Evolutionary conservation across 1,140 invertebrate species (phyloP), one percentile per base, ranked within the genome.

Genomic region (Drosophila pandora): DNA sequence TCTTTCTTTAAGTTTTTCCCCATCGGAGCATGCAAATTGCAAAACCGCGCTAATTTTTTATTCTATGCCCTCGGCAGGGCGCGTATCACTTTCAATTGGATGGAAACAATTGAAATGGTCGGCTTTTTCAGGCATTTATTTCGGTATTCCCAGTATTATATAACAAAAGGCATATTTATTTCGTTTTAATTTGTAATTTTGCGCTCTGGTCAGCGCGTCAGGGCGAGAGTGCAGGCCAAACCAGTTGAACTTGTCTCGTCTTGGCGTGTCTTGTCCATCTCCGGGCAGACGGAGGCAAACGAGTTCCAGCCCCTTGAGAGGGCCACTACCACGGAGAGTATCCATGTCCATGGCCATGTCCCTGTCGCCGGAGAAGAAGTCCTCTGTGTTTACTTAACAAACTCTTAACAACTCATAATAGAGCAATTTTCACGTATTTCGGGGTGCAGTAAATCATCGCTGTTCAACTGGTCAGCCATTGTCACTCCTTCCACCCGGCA

Each of bases 381-480:
- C 78, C 70, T 65, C 63, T 59, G 53, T 87, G 83, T 87, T 87
- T 87, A 88, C 84, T 87, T 73, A 88, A 69, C 62, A 61, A 83
- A 69, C 82, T 90, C 76, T 90, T 90, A 90, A 90, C 88, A 90
- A 88, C 88, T 84, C 88, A 90, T 90, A 90, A 90, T 90, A 90
- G 89, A 90, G 88, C 89, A 90, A 90, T 90, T 90, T 90, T 90
- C 87, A 90, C 87, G 87, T 90, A 84, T 76, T 63, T 85, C 79
- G 41, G 53, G 21, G 65, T 57, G 28, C 64, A 78, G 83, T 87
- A 87, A 87, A 88, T 85, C 83, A 84, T 76, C 76, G 55, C 60
- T 32, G 21, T 8, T 45, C 57, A 71, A 75, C 47, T 74, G 50
- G 67, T 58, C 69, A 53, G 65, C 74, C 58, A 83, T 83, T 88